phyloP scores from a whole-genome alignment of 2,113 vertebrate genomes.

The Petrocephalus microphthalmus region DNA sequence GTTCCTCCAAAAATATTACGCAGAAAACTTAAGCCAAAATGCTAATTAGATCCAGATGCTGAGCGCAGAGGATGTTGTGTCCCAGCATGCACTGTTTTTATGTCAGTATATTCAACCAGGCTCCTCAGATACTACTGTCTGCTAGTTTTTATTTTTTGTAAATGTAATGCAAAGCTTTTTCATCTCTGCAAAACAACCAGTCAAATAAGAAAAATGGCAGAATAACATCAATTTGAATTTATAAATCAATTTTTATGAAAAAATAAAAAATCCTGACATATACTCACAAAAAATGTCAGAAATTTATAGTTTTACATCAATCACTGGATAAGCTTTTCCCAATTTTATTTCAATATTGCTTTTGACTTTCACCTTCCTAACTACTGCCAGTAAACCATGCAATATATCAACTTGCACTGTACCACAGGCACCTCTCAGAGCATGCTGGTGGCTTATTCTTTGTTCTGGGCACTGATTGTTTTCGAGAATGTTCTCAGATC shows the following conservation, averaged over 20 bases:
- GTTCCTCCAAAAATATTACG: background rate
- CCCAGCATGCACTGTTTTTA: background rate
- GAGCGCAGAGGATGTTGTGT: no score
- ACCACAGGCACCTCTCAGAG: background rate
- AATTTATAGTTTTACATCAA: background rate
- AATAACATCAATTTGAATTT: background rate
- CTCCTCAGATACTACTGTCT: background rate
- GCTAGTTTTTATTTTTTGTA: background rate
- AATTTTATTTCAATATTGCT: background rate
- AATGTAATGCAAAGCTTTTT: background rate
- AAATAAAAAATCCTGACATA: background rate
- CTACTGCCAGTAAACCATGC: background rate
- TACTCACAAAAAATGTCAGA: background rate
- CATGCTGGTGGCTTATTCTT: background rate
- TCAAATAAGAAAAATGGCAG: background rate
- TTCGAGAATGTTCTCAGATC: background rate
- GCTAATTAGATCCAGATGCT: constrained; percentile 8
- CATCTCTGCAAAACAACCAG: background rate
- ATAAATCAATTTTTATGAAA: background rate
- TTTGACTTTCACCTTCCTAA: background rate
- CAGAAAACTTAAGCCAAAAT: background rate
- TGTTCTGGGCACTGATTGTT: background rate
- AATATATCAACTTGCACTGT: background rate
- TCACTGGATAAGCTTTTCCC: background rate
- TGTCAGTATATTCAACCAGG: background rate